Percentiles rank a stretch among this genome's conserved stretches.
These are phyloP conservation scores for Ectemnius lituratus DNA, from an alignment of 2,888 invertebrate genomes.

Conservation along the genomic window DNA sequence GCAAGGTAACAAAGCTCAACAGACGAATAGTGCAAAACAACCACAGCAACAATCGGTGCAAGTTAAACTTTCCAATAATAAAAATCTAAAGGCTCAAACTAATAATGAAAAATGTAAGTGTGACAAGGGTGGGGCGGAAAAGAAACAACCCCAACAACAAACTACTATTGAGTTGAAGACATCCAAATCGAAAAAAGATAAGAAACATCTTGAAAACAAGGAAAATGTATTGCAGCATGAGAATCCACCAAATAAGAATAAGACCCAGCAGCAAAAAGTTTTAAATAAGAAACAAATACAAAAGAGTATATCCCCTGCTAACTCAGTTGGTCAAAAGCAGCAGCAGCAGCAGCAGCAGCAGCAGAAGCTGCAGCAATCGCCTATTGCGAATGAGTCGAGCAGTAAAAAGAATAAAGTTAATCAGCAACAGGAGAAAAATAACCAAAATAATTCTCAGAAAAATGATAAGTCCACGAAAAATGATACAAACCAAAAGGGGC, in stretches of 20 bases:
- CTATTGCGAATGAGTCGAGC: conserved; percentile 23
- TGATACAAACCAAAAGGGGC: conserved; percentile 59
- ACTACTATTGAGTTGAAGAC: neutral
- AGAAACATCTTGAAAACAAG: conserved; percentile 72
- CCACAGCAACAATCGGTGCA: conserved; percentile 43
- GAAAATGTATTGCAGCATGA: conserved; percentile 65
- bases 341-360: conserved; percentile 32
- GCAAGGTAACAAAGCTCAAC: conserved; percentile 58
- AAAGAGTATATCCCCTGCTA: conserved; percentile 44
- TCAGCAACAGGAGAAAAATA: conserved; percentile 47
- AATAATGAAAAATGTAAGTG: conserved; percentile 63
- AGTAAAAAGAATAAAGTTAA: conserved; percentile 46
- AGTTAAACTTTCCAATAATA: conserved; percentile 53
- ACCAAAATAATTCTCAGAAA: conserved; percentile 22
- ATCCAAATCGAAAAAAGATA: conserved; percentile 68
- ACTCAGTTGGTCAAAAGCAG: conserved; percentile 41
- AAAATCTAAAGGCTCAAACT: conserved; percentile 63
- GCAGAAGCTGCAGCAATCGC: conserved; percentile 22
- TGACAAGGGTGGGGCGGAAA: conserved; percentile 53
- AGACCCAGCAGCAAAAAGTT: conserved; percentile 53
- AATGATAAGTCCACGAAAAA: neutral
- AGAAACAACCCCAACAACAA: neutral
- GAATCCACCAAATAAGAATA: conserved; percentile 59
- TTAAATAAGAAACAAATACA: conserved; percentile 58
- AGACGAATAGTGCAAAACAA: conserved; percentile 57